Base-by-base conservation (phyloP, 2,797 vertebrate species). In the Microchirus variegatus region DNA sequence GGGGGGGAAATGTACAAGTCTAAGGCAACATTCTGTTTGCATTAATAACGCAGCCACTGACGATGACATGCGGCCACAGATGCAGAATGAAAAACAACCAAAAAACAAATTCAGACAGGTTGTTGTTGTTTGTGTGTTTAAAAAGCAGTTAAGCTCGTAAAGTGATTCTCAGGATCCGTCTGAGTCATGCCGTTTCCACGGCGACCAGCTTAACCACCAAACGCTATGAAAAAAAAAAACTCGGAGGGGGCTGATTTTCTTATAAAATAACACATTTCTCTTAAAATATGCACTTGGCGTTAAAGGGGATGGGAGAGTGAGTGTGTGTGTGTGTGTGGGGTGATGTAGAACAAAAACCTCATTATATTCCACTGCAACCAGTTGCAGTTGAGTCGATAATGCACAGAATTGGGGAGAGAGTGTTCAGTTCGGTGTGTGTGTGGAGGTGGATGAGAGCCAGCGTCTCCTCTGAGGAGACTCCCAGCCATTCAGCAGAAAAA, bases 11-110 rank as follows among this genome's bases (percentile, higher is more conserved):
- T 84, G 73, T 89, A 91, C 84, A 90, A 68, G 79, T 89, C 87
- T 91, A 90, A 90, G 89, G 90, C 90, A 90, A 90, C 81, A 92
- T 87, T 87, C 82, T 84, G 78, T 90, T 88, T 83, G 85, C 81
- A 83, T 90, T 83, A 87, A 80, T 77, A 75, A 83, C 66, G 80
- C 53, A 86, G 85, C 80, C 61, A 18, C 61, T 53, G 69, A 88
- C 75, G 59, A 67, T 53, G 63, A 88, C 53, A 61, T 53, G 67
- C 40, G 63, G 59, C 80, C 67, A 73, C 67, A 35, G 64, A 74
- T 57, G 68, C 51, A 58, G 77, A 78, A 72, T 71, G 19, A 81
- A 70, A 38, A 68, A 49, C 36, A 59, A 16, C 22, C 3, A 22
- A 22, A 64, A 62, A 31, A 31, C 31, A 31, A 1, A 68, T 59